Evolutionary conservation across 2,888 invertebrate species (phyloP).

Genomic region (Ferrisia virgata): DNA sequence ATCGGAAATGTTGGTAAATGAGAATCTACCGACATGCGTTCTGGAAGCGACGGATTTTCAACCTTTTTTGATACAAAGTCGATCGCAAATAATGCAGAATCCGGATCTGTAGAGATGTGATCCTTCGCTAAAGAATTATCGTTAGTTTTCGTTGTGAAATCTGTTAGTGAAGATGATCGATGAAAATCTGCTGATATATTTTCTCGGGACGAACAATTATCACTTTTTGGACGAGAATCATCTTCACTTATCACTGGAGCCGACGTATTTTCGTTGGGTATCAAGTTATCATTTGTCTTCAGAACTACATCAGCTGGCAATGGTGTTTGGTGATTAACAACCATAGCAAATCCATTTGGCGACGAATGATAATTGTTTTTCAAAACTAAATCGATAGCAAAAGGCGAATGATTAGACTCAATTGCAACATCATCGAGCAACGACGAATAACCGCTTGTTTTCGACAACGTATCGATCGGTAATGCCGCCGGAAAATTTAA

Average conservation of each 20-base stretch:
- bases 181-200: neutral
- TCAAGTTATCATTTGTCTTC: neutral
- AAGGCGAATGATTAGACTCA: neutral
- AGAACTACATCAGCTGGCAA: neutral
- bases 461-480: neutral
- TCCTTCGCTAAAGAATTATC: neutral
- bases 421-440: neutral
- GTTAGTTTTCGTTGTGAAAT: neutral
- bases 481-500: neutral
- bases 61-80: no score
- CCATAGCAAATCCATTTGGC: neutral
- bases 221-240: neutral
- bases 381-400: neutral
- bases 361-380: neutral
- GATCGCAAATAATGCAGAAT: no score
- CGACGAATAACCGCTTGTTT: neutral
- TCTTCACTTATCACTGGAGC: neutral
- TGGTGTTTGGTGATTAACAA: neutral
- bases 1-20: neutral
- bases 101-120: no score
- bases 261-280: neutral
- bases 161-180: neutral
- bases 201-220: neutral
- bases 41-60: neutral
- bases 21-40: neutral